These are phyloP conservation scores for Drosophila virilis DNA, from an alignment of 1,140 invertebrate genomes.

Conservation along the genomic window DNA sequence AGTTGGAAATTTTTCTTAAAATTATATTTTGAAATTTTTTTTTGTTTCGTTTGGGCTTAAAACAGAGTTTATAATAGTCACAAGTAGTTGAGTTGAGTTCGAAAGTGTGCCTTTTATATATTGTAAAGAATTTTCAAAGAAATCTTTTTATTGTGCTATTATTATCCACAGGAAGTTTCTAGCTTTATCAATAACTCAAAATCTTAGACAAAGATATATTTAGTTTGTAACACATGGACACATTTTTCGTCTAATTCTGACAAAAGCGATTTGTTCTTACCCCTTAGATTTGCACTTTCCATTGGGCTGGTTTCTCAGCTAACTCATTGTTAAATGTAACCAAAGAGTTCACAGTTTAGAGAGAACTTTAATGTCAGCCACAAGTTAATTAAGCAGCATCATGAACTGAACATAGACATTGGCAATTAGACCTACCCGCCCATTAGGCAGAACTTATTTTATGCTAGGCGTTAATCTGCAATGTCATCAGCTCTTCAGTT, in stretches of 20 bases:
- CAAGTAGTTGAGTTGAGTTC: no score
- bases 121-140: no score
- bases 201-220: background rate
- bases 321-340: conserved; percentile 27
- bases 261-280: background rate
- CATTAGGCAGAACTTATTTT: conserved; percentile 16
- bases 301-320: conserved; percentile 26
- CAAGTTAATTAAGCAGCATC: conserved; percentile 56
- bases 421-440: conserved; percentile 26
- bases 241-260: background rate
- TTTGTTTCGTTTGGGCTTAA: no score
- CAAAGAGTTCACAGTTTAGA: conserved; percentile 18
- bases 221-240: conserved; percentile 7
- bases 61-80: no score
- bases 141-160: no score
- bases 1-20: background rate
- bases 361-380: conserved; percentile 24
- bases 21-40: background rate
- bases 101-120: no score
- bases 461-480: conserved; percentile 55
- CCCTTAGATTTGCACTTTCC: conserved; percentile 34
- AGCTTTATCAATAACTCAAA: background rate
- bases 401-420: conserved; percentile 24
- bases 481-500: conserved; percentile 55
- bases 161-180: background rate